These are phyloP conservation scores for Calyptomena viridis DNA, from an alignment of 2,113 vertebrate species.

Conservation along the genomic window DNA sequence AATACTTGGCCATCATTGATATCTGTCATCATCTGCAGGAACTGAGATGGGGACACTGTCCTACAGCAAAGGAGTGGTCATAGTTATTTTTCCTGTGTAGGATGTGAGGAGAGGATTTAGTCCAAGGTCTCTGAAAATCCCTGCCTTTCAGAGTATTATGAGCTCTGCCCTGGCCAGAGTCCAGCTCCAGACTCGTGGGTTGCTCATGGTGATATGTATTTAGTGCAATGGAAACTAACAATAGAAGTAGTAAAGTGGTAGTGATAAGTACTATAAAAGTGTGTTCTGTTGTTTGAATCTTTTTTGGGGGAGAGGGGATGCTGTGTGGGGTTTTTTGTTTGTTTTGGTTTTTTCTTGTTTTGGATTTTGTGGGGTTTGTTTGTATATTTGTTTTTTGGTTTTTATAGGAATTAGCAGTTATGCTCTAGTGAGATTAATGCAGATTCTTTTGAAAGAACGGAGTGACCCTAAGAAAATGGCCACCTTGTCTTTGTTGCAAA, in stretches of 20 bases:
- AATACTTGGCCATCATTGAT: not conserved
- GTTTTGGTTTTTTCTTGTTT: not conserved
- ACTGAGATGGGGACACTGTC: not conserved
- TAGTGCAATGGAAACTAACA: not conserved
- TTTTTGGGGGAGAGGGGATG: not conserved
- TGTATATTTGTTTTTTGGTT: not conserved
- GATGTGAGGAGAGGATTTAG: not conserved
- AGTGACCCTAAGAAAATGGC: not conserved
- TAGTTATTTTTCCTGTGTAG: not conserved
- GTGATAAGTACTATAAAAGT: not conserved
- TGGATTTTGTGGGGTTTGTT: too few relatives aligned
- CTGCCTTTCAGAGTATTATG: not conserved
- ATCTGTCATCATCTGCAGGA: not conserved
- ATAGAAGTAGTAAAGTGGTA: not conserved
- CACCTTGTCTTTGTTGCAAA: not conserved
- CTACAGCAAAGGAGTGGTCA: not conserved
- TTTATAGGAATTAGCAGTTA: not conserved
- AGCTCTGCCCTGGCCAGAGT: not conserved
- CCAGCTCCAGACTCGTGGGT: not conserved
- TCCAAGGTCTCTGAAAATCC: not conserved
- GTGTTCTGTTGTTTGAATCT: not conserved
- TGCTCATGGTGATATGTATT: not conserved
- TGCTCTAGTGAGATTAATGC: not conserved
- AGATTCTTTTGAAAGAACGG: not conserved
- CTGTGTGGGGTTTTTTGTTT: not conserved